These are phyloP conservation scores for Conistra vaccinii DNA, from an alignment of 2,888 invertebrate genomes.

Conservation along the genomic window DNA sequence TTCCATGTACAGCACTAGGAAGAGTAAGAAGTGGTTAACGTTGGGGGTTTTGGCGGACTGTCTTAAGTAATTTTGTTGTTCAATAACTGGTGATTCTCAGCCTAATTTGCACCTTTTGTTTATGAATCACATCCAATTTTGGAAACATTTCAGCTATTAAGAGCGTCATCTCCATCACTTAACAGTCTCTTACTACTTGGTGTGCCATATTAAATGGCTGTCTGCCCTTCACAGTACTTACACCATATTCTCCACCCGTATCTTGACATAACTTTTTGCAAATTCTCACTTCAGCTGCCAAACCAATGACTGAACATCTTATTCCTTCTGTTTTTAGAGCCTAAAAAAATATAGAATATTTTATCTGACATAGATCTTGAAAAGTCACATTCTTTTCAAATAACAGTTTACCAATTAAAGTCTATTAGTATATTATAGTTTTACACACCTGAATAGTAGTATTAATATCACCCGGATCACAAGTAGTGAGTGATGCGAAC, in stretches of 20 bases:
- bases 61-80: not conserved
- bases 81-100: not conserved
- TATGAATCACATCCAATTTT: not conserved
- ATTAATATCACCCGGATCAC: constrained; percentile 98
- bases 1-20: not conserved
- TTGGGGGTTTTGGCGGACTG: not conserved
- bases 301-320: constrained; percentile 97
- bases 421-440: not conserved
- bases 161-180: not conserved
- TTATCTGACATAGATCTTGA: not conserved
- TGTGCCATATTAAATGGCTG: not conserved
- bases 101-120: too few species aligned
- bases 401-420: not conserved
- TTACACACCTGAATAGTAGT: constrained; percentile 91
- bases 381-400: not conserved
- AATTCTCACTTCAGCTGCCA: constrained; percentile 98
- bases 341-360: constrained; percentile 82
- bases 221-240: constrained; percentile 66
- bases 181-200: not conserved
- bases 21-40: too few species aligned
- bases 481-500: constrained; percentile 98
- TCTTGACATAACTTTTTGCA: constrained; percentile 96
- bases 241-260: constrained; percentile 96
- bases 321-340: constrained; percentile 95
- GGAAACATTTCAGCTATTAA: not conserved